Evolutionary conservation across 1,140 invertebrate species (phyloP), one percentile per base, ranked within the genome.

Genomic region (Sinella curviseta): DNA sequence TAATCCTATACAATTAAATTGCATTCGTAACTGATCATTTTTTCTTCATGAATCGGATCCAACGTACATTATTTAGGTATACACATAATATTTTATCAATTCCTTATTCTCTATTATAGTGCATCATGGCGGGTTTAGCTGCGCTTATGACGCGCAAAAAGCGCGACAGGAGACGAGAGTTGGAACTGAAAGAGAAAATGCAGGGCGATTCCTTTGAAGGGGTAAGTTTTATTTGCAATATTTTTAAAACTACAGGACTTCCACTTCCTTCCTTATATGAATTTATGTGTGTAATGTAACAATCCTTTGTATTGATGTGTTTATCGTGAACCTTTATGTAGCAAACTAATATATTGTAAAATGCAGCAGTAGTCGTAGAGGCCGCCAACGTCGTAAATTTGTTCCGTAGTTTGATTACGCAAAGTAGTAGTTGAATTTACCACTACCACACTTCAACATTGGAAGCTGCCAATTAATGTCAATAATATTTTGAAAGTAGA

Each of bases 141-240:
- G 80, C 80, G 2, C 54, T 81, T 24, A 81, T 81, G 80, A 81
- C 76, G 17, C 48, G 77, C 33, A 81, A 81, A 55, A 81, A 81
- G 74, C 48, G 80, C 67, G 80, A 81, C 26, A 26, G 77, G 34
- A 73, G 76, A 28, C 26, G 79, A 35, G 77, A 81, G 74, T 20
- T 80, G n/a, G 79, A 77, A 30, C 24, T 77, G 67, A 77, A 35
- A 24, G 30, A 60, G 35, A 60, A 80, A 8, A 65, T 67, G 28
- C 67, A 57, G 20, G 78, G 57, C 20, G 78, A 80, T 28, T 57
- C 60, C 4, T 57, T 80, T 74, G 75, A 65, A 24, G 39, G 36
- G 34, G 74, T 36, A 75, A 75, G 1, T 75, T 8, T 24, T 36
- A 36, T 74, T 12, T 4, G 31, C 12, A 3, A 20, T 36, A 74